A percentile compares a stretch with the other conserved stretches of the same genome.
Evolutionary conservation across 2,888 invertebrate genomes (phyloP).

Genomic region (Tinea semifulvella): DNA sequence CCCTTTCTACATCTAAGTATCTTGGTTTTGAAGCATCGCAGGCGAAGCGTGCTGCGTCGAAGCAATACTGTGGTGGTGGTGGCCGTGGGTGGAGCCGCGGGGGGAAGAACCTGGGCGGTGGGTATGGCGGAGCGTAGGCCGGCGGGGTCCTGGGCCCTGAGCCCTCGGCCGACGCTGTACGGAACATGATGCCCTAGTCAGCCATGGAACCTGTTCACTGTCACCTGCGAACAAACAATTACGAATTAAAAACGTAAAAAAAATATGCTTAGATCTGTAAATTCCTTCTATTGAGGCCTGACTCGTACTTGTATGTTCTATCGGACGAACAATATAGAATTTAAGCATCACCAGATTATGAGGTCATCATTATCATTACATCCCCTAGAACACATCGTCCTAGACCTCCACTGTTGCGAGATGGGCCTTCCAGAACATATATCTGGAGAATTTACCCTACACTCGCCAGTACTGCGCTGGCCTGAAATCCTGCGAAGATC

Average conservation of each 20-base stretch:
- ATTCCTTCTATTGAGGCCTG: no score
- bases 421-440: no score
- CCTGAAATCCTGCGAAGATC: no score
- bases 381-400: no score
- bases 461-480: no score
- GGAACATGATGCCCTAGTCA: conserved; percentile 40
- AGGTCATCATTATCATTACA: no score
- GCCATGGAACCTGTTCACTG: conserved; percentile 43
- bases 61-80: conserved; percentile 61
- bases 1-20: conserved; percentile 58
- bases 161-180: conserved; percentile 63
- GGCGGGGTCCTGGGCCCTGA: conserved; percentile 61
- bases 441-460: no score
- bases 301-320: no score
- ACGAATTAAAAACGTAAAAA: background rate
- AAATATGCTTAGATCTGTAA: background rate
- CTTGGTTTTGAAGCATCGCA: conserved; percentile 59
- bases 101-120: conserved; percentile 55
- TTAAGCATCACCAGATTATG: no score
- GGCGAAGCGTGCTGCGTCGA: conserved; percentile 62
- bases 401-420: no score
- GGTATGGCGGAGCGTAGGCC: conserved; percentile 58
- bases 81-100: conserved; percentile 43
- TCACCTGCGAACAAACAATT: conserved; percentile 36
- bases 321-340: no score